Base-by-base conservation (phyloP, 1,140 invertebrate species). In the Cardiocondyla obscurior region DNA sequence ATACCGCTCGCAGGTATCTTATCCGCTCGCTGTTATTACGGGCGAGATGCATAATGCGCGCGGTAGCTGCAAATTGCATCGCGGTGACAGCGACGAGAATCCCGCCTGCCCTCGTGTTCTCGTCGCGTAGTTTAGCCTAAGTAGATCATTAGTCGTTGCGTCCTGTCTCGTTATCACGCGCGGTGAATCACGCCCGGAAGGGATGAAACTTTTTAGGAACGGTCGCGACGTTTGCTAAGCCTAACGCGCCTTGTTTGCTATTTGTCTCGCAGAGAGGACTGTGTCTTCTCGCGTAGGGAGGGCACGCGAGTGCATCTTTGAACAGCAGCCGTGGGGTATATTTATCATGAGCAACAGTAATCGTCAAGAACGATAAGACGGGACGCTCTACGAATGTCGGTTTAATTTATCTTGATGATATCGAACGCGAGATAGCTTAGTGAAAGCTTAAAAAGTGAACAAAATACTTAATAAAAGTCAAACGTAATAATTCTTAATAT, bases 21-120 rank as follows among this genome's bases (percentile, higher is more conserved):
- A 22, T 42, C 39, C 30, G 39, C 30, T 70, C 39, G 74, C 57
- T 82, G 42, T 49, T 44, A 49, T 36, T 82, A 51, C 53, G 73
- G 69, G n/a, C 53, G 58, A 84, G 46, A n/a, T 25, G 62, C 25
- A 67, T 49, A 70, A 81, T 46, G 36, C 28, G 46, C 22, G 16
- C 22, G 25, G 60, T 39, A 51, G 77, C 28, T 49, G 55, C 69
- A 82, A 86, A 86, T 86, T 86, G 85, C 39, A 65, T n/a, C n/a
- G n/a, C 62, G 84, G 70, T 74, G 79, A 64, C 76, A 70, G 64
- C 49, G 58, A 62, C 58, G 76, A 69, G 69, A 55, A 46, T 19
- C 12, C 12, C 55, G 65, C 51, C 69, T 55, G 69, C 83, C 49
- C 5, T 22, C 3, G 30, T 33, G 39, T 84, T 73, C 51, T 42